phyloP scores from a whole-genome alignment of 1,140 invertebrate genomes.

The Matsumurasca onukii region DNA sequence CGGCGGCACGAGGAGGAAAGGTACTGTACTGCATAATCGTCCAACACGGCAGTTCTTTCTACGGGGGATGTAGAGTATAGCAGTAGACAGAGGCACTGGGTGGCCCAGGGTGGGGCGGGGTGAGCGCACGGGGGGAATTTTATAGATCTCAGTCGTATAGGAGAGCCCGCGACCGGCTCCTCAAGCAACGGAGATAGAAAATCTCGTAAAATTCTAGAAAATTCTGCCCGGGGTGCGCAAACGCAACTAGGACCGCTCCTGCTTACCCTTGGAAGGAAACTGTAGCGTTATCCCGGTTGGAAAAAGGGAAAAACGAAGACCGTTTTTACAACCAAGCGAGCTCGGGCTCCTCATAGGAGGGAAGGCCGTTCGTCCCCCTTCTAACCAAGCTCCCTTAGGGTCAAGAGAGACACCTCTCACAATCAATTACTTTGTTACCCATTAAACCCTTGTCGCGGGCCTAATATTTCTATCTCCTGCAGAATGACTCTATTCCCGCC shows the following conservation, averaged over 20 bases:
- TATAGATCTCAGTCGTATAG: constrained; percentile 28
- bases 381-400: not conserved
- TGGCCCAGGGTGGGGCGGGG: not conserved
- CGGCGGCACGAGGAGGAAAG: constrained; percentile 24
- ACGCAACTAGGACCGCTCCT: not conserved
- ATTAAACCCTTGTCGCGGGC: not conserved
- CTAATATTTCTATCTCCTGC: not conserved
- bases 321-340: constrained; percentile 30
- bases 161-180: constrained; percentile 2
- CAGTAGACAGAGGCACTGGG: not conserved
- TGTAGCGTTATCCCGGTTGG: not conserved
- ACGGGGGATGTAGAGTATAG: constrained; percentile 32
- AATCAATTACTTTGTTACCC: constrained; percentile 17
- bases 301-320: constrained; percentile 26
- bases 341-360: constrained; percentile 31
- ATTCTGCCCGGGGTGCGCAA: constrained; percentile 25
- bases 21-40: constrained; percentile 34
- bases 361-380: constrained; percentile 31
- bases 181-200: constrained; percentile 32
- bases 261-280: too few relatives aligned
- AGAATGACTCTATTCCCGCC: not conserved
- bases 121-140: constrained; percentile 24
- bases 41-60: constrained; percentile 29
- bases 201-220: constrained; percentile 35
- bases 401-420: not conserved